phyloP scores from a whole-genome alignment of 92 coral and sea anemone species.

The Siderastrea radians region DNA sequence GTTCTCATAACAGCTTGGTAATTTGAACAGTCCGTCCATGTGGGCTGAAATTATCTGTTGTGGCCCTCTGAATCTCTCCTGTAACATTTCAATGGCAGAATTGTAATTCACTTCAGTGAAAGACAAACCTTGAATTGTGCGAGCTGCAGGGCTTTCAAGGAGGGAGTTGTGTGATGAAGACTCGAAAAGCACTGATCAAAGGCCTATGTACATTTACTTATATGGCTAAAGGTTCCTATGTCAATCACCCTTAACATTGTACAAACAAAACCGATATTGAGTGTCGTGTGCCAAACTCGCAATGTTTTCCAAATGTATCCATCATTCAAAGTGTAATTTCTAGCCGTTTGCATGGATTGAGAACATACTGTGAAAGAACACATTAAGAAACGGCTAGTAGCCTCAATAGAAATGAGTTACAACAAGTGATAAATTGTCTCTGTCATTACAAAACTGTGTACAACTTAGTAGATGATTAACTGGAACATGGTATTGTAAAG shows the following conservation, averaged over 20 bases:
- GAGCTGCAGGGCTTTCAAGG: constrained; percentile 30
- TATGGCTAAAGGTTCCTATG: background rate
- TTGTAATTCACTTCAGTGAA: constrained; percentile 37
- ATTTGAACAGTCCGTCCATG: constrained; percentile 66
- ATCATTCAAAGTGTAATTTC: no score
- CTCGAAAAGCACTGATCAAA: background rate
- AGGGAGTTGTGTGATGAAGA: constrained; percentile 11
- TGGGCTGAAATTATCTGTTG: constrained; percentile 64
- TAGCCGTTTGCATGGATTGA: no score
- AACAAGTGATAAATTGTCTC: no score
- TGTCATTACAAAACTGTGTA: no score
- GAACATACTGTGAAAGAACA: no score
- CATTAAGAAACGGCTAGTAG: no score
- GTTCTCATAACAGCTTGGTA: constrained; percentile 30
- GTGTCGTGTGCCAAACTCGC: background rate
- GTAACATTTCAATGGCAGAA: constrained; percentile 22
- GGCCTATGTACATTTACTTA: background rate
- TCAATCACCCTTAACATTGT: background rate
- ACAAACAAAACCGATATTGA: background rate
- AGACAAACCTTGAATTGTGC: constrained; percentile 39
- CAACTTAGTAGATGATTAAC: no score
- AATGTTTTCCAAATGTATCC: no score
- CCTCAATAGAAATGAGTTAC: no score
- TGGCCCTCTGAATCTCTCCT: constrained; percentile 47
- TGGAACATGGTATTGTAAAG: no score